Evolutionary conservation across 2,797 vertebrate genomes (phyloP).

Genomic region (Rhinatrema bivittatum): DNA sequence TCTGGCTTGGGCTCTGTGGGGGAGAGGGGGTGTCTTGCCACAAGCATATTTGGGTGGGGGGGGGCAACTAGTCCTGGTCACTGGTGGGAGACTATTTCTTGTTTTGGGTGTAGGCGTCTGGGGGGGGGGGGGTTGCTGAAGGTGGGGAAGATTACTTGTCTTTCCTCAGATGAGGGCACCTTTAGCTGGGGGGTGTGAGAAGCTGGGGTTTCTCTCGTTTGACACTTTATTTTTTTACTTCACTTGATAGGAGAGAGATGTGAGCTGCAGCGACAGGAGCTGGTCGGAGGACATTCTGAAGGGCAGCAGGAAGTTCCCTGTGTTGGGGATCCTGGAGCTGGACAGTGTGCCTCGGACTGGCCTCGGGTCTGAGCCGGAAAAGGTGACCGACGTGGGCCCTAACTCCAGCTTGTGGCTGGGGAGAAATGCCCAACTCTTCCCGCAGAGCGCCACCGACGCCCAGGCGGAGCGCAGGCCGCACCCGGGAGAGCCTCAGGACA

Average conservation of each 20-base stretch:
- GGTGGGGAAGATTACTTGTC: too few relatives aligned
- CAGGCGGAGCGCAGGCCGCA: slow-evolving; percentile 59
- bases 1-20: too few relatives aligned
- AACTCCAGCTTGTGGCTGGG: slow-evolving; percentile 6
- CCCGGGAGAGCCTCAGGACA: slow-evolving; percentile 27
- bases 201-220: too few relatives aligned
- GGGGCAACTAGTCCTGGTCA: not conserved
- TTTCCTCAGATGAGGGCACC: too few relatives aligned
- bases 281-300: not conserved
- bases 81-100: too few relatives aligned
- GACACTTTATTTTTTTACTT: too few relatives aligned
- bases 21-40: not conserved
- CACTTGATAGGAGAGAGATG: too few relatives aligned
- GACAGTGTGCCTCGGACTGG: slow-evolving; percentile 13
- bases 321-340: slow-evolving; percentile 12
- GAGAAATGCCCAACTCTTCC: not conserved
- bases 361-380: not conserved
- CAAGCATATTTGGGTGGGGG: not conserved
- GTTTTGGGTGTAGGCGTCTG: not conserved
- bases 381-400: not conserved
- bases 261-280: not conserved
- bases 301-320: not conserved
- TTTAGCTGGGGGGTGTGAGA: too few relatives aligned
- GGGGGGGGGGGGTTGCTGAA: too few relatives aligned
- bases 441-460: not conserved